Evolutionary conservation across 2,797 vertebrate genomes (phyloP).

Genomic region (Alectoris magna): DNA sequence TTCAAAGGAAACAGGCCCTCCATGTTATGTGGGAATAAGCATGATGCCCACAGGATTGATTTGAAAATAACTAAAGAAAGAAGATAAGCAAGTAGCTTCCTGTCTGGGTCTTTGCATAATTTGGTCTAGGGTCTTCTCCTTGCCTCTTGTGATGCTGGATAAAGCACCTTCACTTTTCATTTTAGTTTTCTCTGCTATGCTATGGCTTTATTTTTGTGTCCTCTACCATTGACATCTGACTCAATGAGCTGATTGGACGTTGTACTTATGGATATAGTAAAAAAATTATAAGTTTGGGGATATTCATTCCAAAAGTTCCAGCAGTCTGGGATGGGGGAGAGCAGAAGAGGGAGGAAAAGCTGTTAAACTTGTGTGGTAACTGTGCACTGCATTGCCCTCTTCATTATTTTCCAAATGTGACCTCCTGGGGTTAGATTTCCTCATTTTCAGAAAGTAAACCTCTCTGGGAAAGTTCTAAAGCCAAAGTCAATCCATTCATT

Average conservation of each 20-base stretch:
- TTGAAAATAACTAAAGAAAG: not conserved
- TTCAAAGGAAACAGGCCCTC: not conserved
- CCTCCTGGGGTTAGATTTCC: not conserved
- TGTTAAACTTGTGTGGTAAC: not conserved
- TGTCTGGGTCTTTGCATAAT: not conserved
- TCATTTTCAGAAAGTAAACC: not conserved
- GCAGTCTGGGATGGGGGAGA: not conserved
- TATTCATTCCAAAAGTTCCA: not conserved
- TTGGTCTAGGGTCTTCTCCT: not conserved
- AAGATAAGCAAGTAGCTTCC: not conserved
- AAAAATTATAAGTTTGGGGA: not conserved
- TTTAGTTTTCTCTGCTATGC: not conserved
- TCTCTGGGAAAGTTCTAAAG: not conserved
- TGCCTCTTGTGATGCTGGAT: not conserved
- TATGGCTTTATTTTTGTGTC: not conserved
- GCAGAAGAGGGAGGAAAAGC: not conserved
- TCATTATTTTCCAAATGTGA: not conserved
- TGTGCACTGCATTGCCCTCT: not conserved
- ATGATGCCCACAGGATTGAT: not conserved
- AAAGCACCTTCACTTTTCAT: not conserved
- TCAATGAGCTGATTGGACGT: not conserved
- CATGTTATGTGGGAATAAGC: not conserved
- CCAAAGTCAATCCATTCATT: not conserved
- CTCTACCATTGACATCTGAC: not conserved
- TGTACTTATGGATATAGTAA: not conserved